phyloP scores from a whole-genome alignment of 2,797 vertebrate genomes.

The Acrocephalus scirpaceus region DNA sequence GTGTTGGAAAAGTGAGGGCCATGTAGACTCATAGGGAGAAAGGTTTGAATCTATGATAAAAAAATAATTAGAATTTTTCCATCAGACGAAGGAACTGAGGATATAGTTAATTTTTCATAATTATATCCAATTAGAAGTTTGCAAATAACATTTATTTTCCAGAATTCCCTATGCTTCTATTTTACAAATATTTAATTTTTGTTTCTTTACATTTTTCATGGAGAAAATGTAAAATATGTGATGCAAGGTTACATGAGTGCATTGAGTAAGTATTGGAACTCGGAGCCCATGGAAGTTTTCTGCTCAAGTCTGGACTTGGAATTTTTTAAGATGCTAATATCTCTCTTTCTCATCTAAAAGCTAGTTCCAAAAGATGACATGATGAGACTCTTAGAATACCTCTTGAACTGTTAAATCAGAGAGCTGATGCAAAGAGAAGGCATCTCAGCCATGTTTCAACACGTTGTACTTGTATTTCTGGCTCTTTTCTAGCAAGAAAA shows the following conservation, averaged over 20 bases:
- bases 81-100: background rate
- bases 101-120: background rate
- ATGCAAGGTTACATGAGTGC: background rate
- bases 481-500: background rate
- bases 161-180: background rate
- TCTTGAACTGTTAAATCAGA: background rate
- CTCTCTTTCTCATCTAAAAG: background rate
- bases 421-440: background rate
- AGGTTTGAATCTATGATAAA: background rate
- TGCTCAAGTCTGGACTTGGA: background rate
- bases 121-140: background rate
- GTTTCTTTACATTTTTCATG: background rate
- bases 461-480: background rate
- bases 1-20: background rate
- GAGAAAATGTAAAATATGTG: background rate
- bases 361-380: background rate
- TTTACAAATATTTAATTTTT: background rate
- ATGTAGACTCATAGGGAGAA: background rate
- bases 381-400: background rate
- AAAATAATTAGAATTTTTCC: background rate
- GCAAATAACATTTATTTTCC: background rate
- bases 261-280: background rate
- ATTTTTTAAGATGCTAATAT: background rate
- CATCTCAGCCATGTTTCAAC: background rate
- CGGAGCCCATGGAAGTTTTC: background rate